Base-by-base conservation (phyloP, 2,113 vertebrate species). In the Urocitellus parryii region DNA sequence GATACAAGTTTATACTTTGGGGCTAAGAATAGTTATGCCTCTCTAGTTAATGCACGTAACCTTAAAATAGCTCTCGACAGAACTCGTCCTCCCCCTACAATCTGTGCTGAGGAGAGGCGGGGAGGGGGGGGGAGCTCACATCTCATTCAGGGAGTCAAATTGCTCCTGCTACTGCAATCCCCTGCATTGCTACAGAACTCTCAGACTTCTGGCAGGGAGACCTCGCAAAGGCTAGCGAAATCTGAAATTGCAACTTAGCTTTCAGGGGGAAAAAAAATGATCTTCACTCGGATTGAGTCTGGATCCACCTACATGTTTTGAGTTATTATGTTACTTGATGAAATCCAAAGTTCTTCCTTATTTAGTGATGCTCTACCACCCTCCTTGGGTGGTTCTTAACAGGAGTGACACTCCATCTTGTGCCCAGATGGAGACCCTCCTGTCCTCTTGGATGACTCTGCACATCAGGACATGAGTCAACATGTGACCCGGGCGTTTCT, bases 61-160 rank as follows among this genome's bases (percentile, higher is more conserved):
- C 94, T 97, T 91, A 87, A 95, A 96, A 97, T 94, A 96, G 84
- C 68, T 89, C 76, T 76, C 16, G 13, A 67, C 74, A 58, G 65
- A 56, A 39, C 63, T 82, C 81, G 56, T 70, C 68, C 37, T 51
- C n/a, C 72, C 27, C 16, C 14, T 48, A 82, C 81, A 37, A 17
- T 27, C 73, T 82, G 85, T 18, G 42, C 29, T 27, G 34, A 48
- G 53, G 83, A 45, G 72, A 85, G 70, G 61, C 8, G 1, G 72
- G 39, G 77, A 39, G 77, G n/a, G 1, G 72, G 39, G 77, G 45
- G 77, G n/a, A 45, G 29, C 74, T 85, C 63, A 37, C 32, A 20
- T 39, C 78, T 24, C 82, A 80, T 77, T 14, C 34, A 77, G 42
- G 74, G 63, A 65, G 45, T 73, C 48, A 42, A 32, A 61, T 76